These are phyloP conservation scores for Orthosia gracilis DNA, from an alignment of 2,888 invertebrate species.

Conservation along the genomic window DNA sequence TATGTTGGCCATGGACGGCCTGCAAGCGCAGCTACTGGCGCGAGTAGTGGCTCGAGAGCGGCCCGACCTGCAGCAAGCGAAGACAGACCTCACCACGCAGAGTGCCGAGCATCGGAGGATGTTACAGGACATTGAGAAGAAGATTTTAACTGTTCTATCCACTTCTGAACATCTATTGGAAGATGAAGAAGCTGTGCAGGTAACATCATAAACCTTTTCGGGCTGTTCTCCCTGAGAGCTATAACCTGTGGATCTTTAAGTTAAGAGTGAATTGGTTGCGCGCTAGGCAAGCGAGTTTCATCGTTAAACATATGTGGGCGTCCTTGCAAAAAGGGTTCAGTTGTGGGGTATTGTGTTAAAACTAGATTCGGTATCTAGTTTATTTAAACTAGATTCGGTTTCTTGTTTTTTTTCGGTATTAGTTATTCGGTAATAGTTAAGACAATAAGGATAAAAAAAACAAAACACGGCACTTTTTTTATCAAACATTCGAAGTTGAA, in stretches of 20 bases:
- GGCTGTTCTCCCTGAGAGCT: no score
- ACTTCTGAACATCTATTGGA: conserved; percentile 93
- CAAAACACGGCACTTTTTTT: no score
- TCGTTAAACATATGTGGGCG: no score
- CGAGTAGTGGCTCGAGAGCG: conserved; percentile 98
- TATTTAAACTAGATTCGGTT: no score
- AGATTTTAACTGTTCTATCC: conserved; percentile 93
- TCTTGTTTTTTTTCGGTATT: no score
- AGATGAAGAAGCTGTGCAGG: conserved; percentile 97
- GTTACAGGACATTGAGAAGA: conserved; percentile 97
- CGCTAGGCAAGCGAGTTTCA: no score
- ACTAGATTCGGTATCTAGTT: no score
- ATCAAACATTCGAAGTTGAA: no score
- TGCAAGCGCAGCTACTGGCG: conserved; percentile 97
- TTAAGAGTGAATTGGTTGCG: not conserved
- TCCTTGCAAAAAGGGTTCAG: no score
- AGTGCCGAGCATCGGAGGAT: conserved; percentile 96
- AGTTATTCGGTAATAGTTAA: no score
- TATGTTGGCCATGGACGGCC: conserved; percentile 97
- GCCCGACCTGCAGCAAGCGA: conserved; percentile 97
- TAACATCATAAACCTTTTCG: conserved; percentile 48
- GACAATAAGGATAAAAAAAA: no score
- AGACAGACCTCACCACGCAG: conserved; percentile 96
- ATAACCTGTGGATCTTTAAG: not conserved
- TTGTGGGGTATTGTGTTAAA: no score